phyloP scores from a whole-genome alignment of 1,140 invertebrate genomes.

The Tribolium madens region DNA sequence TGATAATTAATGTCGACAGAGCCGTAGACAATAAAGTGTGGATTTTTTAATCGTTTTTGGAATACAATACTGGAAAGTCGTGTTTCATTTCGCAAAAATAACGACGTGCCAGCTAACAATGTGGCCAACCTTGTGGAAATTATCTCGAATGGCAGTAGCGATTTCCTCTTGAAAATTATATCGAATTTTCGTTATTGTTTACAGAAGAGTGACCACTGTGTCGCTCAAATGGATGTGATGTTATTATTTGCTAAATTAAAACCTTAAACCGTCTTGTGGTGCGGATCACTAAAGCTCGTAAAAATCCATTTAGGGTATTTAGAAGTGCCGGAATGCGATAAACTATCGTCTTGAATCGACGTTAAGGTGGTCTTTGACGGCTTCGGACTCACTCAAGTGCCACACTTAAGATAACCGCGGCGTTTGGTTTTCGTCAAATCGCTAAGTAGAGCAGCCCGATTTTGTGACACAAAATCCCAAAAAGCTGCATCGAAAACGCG shows the following conservation, averaged over 20 bases:
- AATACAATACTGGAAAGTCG: neutral
- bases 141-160: slow-evolving; percentile 42
- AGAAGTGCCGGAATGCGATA: slow-evolving; percentile 43
- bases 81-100: slow-evolving; percentile 39
- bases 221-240: slow-evolving; percentile 13
- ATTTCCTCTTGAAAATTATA: slow-evolving; percentile 44
- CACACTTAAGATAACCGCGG: slow-evolving; percentile 50
- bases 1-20: slow-evolving; percentile 8
- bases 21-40: neutral
- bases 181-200: slow-evolving; percentile 45
- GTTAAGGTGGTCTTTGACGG: slow-evolving; percentile 55
- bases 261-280: neutral
- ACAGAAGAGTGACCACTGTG: slow-evolving; percentile 26
- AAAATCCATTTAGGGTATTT: slow-evolving; percentile 29
- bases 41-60: neutral
- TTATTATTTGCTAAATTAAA: slow-evolving; percentile 29
- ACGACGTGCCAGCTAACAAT: slow-evolving; percentile 26
- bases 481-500: neutral
- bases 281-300: neutral
- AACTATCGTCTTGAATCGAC: slow-evolving; percentile 42
- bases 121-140: slow-evolving; percentile 39
- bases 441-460: slow-evolving; percentile 48
- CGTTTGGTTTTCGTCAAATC: slow-evolving; percentile 53
- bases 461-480: slow-evolving; percentile 21
- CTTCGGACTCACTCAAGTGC: slow-evolving; percentile 45